Conservation (phyloP, 37 sponge, comb jelly and placozoan species). For the Crambe crambe region DNA sequence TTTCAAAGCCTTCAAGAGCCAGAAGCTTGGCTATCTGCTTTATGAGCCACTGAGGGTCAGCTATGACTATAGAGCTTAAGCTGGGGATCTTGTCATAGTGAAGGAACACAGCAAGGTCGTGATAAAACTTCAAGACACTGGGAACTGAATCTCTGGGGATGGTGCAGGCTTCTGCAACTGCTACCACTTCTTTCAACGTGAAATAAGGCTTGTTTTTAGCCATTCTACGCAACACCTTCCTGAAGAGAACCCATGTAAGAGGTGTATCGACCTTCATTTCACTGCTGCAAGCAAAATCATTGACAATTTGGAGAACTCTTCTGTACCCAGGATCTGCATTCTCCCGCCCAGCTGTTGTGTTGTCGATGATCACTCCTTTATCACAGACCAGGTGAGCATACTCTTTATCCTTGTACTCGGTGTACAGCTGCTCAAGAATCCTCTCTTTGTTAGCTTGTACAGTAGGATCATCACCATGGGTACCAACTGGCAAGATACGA, state of each 20-base stretch:
- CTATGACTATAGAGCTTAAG: slow-evolving; percentile 15
- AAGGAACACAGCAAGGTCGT: slow-evolving; percentile 55
- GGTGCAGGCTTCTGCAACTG: slow-evolving; percentile 15
- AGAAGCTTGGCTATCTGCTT: slow-evolving; percentile 32
- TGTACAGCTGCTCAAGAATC: neutral
- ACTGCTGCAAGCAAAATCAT: slow-evolving; percentile 17
- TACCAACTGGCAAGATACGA: slow-evolving; percentile 37
- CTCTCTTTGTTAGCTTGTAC: neutral
- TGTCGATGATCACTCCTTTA: slow-evolving; percentile 41
- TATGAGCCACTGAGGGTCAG: slow-evolving; percentile 53
- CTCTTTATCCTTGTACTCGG: slow-evolving; percentile 22
- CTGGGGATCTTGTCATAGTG: slow-evolving; percentile 31
- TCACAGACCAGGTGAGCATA: slow-evolving; percentile 10
- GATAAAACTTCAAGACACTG: slow-evolving; percentile 60
- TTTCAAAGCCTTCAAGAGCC: slow-evolving; percentile 12
- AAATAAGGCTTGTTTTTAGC: slow-evolving; percentile 20
- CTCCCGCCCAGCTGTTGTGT: slow-evolving; percentile 52
- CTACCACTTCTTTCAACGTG: neutral
- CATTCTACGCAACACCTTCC: slow-evolving; percentile 41
- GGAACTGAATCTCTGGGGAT: slow-evolving; percentile 19
- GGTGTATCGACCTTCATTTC: slow-evolving; percentile 25
- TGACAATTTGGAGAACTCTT: slow-evolving; percentile 1
- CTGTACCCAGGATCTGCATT: slow-evolving; percentile 34
- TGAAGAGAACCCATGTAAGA: slow-evolving; percentile 49
- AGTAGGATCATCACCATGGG: slow-evolving; percentile 33